Base-by-base conservation (phyloP, 1,140 invertebrate genomes). In the Drosophila gunungcola region DNA sequence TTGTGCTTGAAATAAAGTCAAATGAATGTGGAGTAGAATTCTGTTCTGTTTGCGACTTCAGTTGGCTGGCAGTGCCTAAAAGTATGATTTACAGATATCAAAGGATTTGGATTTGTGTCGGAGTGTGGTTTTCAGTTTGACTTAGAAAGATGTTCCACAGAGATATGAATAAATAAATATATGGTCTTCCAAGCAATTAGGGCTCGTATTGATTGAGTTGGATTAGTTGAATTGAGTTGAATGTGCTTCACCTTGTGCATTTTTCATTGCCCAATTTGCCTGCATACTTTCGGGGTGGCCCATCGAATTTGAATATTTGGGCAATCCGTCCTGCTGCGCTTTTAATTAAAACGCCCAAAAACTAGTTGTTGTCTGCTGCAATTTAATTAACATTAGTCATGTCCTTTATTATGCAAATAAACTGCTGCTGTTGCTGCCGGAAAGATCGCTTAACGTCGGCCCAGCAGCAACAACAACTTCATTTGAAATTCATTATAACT, bases 401-500 rank as follows among this genome's bases (percentile, higher is more conserved):
- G 67, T 77, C 63, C 63, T 84, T 89, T 89, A 88, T 80, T 88
- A 88, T 88, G 84, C 80, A 90, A 88, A 90, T 84, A 77, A 73
- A 73, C 52, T 54, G 61, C 60, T 75, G 39, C 34, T 13, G 16
- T 48, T 16, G 48, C 52, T 51, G 11, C 12, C 16, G 38, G 48
- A 29, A 34, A 42, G 32, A 78, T 49, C 80, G 58, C 60, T 83
- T 84, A 84, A 68, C 69, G 63, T 52, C 42, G 41, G 53, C 43
- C 39, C 55, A 38, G 34, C 38, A 54, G 55, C 72, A 83, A 83
- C 69, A 88, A 78, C 80, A 89, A 68, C 80, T 89, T 88, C 42
- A 88, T 88, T 88, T 88, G 78, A 88, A 88, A 88, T 88, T 88
- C 85, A 88, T 88, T 88, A 88, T 90, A 84, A 84, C 80, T 85